A percentile compares a stretch with the other conserved stretches of the same genome.
phyloP scores from a whole-genome alignment of 2,888 invertebrate genomes.

The Eumacrocentrus americanus region DNA sequence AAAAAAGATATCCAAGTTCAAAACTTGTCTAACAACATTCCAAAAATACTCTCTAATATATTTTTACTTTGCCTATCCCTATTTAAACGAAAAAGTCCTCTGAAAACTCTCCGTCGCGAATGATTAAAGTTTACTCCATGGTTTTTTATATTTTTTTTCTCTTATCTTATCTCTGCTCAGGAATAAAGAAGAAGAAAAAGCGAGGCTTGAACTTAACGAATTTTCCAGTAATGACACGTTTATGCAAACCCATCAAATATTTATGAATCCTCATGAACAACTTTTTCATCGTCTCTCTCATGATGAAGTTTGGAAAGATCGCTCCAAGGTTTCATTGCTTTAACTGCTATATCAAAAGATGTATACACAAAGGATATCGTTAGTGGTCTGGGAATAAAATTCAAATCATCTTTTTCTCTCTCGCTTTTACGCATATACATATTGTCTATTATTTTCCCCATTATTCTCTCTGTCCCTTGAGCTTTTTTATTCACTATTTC shows the following conservation, averaged over 20 bases:
- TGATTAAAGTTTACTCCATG: conserved; percentile 26
- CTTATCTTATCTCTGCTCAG: not conserved
- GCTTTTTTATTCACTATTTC: not conserved
- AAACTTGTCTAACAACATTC: too few relatives aligned
- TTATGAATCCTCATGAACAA: conserved; percentile 45
- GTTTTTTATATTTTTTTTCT: not conserved
- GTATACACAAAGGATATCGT: not conserved
- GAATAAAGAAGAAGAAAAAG: not conserved
- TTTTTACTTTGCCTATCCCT: too few relatives aligned
- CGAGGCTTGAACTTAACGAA: conserved; percentile 11
- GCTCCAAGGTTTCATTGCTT: not conserved
- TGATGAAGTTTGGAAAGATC: not conserved
- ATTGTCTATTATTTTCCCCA: not conserved
- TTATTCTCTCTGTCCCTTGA: not conserved
- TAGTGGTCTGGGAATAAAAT: not conserved
- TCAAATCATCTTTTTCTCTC: not conserved
- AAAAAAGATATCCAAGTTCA: too few relatives aligned
- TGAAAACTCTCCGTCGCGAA: conserved; percentile 12
- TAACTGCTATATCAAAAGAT: too few relatives aligned
- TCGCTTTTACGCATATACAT: not conserved
- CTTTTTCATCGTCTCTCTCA: conserved; percentile 39
- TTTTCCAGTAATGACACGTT: conserved; percentile 41
- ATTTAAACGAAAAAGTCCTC: conserved; percentile 11
- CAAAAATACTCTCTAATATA: too few relatives aligned
- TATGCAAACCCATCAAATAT: conserved; percentile 47